Conservation (phyloP, 2,888 invertebrate genomes). For the Adelognathus sp. region DNA sequence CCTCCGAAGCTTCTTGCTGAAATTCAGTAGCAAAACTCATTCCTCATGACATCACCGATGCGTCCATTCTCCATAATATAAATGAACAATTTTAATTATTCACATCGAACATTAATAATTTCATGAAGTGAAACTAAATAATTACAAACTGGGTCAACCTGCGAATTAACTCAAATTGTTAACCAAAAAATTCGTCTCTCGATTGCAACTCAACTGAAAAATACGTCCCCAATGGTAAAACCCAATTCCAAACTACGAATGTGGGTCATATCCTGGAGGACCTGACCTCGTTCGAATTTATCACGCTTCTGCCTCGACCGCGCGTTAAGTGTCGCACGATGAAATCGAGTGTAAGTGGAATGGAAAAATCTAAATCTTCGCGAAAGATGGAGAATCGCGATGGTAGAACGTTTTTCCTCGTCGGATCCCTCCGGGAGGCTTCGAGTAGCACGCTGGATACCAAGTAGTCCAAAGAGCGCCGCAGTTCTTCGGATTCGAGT, state of each 20-base stretch:
- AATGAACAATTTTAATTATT: too few species aligned
- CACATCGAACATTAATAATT: too few species aligned
- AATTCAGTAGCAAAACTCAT: too few species aligned
- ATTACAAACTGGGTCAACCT: too few species aligned
- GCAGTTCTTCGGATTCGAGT: neutral
- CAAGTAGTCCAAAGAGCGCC: constrained; percentile 8
- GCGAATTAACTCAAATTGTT: too few species aligned
- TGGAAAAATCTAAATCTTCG: neutral
- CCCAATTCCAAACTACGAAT: neutral
- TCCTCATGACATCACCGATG: too few species aligned
- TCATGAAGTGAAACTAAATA: too few species aligned
- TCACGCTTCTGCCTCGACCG: neutral
- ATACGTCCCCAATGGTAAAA: neutral
- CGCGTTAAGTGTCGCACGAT: neutral
- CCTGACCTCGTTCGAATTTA: neutral
- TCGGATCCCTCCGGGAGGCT: neutral
- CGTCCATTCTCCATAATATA: too few species aligned
- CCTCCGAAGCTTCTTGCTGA: neutral
- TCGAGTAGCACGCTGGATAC: neutral
- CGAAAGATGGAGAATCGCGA: neutral
- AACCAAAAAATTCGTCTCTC: neutral
- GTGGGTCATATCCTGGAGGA: neutral
- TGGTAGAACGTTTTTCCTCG: neutral
- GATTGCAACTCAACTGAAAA: neutral
- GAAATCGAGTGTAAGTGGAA: neutral